These are phyloP conservation scores for Eubasilissa splendida DNA, from an alignment of 2,888 invertebrate genomes.

Conservation along the genomic window DNA sequence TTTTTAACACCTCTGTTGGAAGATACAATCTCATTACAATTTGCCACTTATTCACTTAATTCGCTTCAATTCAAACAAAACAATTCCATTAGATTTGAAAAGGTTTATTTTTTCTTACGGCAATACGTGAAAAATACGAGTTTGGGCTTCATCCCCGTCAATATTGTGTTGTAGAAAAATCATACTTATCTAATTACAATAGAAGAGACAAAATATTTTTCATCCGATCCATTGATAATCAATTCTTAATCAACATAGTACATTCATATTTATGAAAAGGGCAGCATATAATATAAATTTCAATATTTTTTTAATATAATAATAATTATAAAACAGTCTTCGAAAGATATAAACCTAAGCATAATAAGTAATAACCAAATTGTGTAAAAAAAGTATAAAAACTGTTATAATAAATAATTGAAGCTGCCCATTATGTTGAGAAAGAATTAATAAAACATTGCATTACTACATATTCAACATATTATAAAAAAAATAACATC, in stretches of 20 bases:
- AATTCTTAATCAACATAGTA: slow-evolving; percentile 56
- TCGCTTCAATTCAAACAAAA: background rate
- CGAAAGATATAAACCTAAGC: slow-evolving; percentile 36
- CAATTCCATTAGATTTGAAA: background rate
- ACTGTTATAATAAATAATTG: slow-evolving; percentile 53
- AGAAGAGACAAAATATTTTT: slow-evolving; percentile 56
- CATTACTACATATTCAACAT: slow-evolving; percentile 45
- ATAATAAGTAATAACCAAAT: slow-evolving; percentile 20
- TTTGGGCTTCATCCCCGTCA: background rate
- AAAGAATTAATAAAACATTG: slow-evolving; percentile 55
- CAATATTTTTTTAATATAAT: slow-evolving; percentile 19
- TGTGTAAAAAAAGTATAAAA: slow-evolving; percentile 47
- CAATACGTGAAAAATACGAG: no score
- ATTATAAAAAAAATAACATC: slow-evolving; percentile 56
- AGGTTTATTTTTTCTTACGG: no score
- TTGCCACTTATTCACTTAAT: slow-evolving; percentile 12
- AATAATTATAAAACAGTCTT: slow-evolving; percentile 38
- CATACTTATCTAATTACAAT: slow-evolving; percentile 46
- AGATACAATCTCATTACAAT: slow-evolving; percentile 37
- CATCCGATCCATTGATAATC: slow-evolving; percentile 53
- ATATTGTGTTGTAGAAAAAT: background rate
- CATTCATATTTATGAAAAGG: slow-evolving; percentile 18
- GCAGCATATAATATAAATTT: slow-evolving; percentile 40
- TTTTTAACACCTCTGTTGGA: slow-evolving; percentile 28
- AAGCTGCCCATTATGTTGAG: slow-evolving; percentile 53